phyloP scores from a whole-genome alignment of 2,797 vertebrate species.

The Chelon labrosus region DNA sequence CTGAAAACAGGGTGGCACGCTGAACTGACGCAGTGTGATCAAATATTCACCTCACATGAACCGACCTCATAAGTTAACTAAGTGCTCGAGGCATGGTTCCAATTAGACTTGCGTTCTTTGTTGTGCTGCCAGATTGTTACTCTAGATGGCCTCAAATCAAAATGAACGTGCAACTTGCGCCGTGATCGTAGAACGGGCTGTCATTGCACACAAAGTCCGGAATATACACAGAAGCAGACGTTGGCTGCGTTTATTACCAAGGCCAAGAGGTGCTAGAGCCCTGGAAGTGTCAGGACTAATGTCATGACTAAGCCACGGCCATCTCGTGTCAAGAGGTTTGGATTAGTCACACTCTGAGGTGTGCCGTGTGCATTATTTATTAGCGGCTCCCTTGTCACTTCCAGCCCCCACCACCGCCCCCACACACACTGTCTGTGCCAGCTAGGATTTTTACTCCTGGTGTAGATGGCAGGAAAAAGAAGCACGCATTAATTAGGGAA shows the following conservation, averaged over 20 bases:
- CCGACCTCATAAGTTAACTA: slow-evolving; percentile 21
- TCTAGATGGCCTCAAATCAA: not conserved
- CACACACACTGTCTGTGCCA: slow-evolving; percentile 25
- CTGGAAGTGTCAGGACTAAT: slow-evolving; percentile 39
- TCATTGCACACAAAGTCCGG: not conserved
- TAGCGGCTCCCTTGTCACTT: slow-evolving; percentile 53
- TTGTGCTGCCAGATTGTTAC: slow-evolving; percentile 47
- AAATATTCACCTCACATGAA: slow-evolving; percentile 61
- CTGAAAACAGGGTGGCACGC: slow-evolving; percentile 36
- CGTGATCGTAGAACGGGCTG: not conserved
- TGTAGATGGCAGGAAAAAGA: slow-evolving; percentile 44
- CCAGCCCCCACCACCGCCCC: slow-evolving; percentile 13
- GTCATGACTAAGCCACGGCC: slow-evolving; percentile 50
- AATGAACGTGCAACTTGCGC: slow-evolving; percentile 14
- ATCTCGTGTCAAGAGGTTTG: slow-evolving; percentile 74
- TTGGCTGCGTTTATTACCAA: not conserved
- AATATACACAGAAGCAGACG: not conserved
- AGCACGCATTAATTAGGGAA: slow-evolving; percentile 76
- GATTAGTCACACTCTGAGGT: slow-evolving; percentile 79
- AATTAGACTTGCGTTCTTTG: slow-evolving; percentile 28
- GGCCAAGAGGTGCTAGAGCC: slow-evolving; percentile 4
- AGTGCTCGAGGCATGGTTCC: slow-evolving; percentile 20
- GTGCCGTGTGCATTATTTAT: slow-evolving; percentile 81
- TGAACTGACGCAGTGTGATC: slow-evolving; percentile 50
- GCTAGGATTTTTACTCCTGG: slow-evolving; percentile 68